Conservation (phyloP, 2,113 vertebrate genomes). For the Oceanites oceanicus region DNA sequence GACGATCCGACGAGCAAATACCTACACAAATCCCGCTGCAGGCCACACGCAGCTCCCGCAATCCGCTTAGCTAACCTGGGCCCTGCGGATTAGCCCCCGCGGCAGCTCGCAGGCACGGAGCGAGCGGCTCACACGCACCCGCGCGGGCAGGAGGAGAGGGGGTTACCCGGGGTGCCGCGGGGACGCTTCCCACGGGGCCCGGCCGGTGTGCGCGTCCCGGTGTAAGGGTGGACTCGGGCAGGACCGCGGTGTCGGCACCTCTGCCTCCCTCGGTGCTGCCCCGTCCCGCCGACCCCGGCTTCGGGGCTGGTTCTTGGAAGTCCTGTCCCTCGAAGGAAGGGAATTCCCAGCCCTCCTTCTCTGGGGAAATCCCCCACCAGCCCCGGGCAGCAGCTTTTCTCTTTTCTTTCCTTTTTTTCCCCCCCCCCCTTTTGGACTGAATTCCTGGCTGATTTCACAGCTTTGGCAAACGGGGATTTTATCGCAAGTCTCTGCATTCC, state of each 20-base stretch:
- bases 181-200: background rate
- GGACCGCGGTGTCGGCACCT: accelerated
- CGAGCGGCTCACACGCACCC: background rate
- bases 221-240: background rate
- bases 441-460: conserved; percentile 14
- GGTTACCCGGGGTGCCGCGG: background rate
- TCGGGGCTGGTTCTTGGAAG: conserved; percentile 1
- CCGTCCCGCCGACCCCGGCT: background rate
- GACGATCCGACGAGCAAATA: conserved; percentile 8
- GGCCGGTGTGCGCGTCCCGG: accelerated
- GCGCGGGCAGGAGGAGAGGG: background rate
- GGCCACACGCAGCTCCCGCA: conserved; percentile 36
- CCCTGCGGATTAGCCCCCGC: background rate
- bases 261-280: background rate
- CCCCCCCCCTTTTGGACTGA: background rate
- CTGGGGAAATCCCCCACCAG: conserved; percentile 54
- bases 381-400: conserved; percentile 10
- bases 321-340: conserved; percentile 20
- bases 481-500: conserved; percentile 3
- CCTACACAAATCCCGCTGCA: conserved; percentile 14
- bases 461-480: conserved; percentile 19
- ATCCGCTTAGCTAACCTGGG: background rate
- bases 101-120: background rate
- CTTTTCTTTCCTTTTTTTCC: background rate
- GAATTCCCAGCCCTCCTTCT: conserved; percentile 38